A percentile compares a stretch with the other conserved stretches of the same genome.
Evolutionary conservation across 2,797 vertebrate species (phyloP).

Genomic region (Clarias platycephalus): DNA sequence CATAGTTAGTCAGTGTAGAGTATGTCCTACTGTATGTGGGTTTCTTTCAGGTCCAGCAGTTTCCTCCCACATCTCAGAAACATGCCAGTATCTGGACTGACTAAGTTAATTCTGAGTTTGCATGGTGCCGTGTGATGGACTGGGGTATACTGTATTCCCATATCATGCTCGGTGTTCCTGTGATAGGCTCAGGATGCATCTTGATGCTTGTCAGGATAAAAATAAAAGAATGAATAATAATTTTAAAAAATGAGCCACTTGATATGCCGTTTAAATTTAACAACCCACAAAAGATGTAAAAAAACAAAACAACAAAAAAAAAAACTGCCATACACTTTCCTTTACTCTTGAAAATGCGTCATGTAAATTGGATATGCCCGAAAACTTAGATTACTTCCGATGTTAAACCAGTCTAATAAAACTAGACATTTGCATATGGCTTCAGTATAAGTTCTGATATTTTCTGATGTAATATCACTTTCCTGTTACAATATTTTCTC

Average conservation of each 20-base stretch:
- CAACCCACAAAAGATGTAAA: background rate
- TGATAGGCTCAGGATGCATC: background rate
- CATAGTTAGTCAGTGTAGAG: background rate
- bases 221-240: background rate
- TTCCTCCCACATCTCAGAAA: slow-evolving; percentile 6
- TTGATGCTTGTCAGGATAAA: background rate
- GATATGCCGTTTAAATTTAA: background rate
- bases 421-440: slow-evolving; percentile 9
- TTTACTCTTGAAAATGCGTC: background rate
- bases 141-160: background rate
- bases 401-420: slow-evolving; percentile 2
- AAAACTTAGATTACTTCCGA: background rate
- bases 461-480: slow-evolving; percentile 23
- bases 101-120: background rate
- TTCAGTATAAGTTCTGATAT: slow-evolving; percentile 4
- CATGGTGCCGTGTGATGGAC: background rate
- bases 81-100: background rate
- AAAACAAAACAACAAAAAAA: background rate
- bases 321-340: background rate
- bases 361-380: background rate
- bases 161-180: background rate
- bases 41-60: slow-evolving; percentile 1
- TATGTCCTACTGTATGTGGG: background rate
- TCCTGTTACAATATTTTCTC: slow-evolving; percentile 11
- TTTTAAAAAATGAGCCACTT: background rate